Percentiles rank a stretch among this genome's conserved stretches.
Evolutionary conservation across 2,797 vertebrate genomes (phyloP).

Genomic region (Vultur gryphus): DNA sequence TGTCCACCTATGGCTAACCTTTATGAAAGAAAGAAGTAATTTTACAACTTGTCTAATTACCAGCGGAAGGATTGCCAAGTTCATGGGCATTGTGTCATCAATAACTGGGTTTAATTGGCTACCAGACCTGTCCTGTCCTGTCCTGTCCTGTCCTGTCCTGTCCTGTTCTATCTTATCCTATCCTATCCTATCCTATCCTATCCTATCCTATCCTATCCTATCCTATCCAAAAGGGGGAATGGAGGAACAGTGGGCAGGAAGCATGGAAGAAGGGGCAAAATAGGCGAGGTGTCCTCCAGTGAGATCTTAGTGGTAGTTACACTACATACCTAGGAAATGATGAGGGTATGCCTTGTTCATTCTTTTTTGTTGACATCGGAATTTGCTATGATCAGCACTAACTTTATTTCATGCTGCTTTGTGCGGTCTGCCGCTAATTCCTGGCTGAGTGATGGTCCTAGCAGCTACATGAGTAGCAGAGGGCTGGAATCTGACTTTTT

Average conservation of each 20-base stretch:
- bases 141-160: background rate
- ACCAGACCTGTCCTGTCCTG: background rate
- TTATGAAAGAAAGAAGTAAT: background rate
- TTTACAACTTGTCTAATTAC: background rate
- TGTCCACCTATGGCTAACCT: slow-evolving; percentile 31
- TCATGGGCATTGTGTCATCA: background rate
- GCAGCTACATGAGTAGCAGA: background rate
- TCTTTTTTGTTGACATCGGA: background rate
- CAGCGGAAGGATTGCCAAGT: background rate
- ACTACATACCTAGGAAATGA: background rate
- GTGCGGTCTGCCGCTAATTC: background rate
- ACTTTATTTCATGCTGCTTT: background rate
- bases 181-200: background rate
- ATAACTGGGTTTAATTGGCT: background rate
- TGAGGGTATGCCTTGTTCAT: background rate
- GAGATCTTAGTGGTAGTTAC: background rate
- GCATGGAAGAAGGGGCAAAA: background rate
- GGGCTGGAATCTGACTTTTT: background rate
- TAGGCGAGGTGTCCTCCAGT: background rate
- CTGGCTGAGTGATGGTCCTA: background rate
- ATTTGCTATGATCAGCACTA: background rate
- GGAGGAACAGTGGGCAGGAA: background rate
- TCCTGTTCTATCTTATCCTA: background rate
- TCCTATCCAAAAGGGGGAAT: background rate
- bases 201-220: background rate